Percentiles rank a stretch among this genome's conserved stretches.
phyloP scores from a whole-genome alignment of 1,140 invertebrate species.

The Lasioglossum baleicum region DNA sequence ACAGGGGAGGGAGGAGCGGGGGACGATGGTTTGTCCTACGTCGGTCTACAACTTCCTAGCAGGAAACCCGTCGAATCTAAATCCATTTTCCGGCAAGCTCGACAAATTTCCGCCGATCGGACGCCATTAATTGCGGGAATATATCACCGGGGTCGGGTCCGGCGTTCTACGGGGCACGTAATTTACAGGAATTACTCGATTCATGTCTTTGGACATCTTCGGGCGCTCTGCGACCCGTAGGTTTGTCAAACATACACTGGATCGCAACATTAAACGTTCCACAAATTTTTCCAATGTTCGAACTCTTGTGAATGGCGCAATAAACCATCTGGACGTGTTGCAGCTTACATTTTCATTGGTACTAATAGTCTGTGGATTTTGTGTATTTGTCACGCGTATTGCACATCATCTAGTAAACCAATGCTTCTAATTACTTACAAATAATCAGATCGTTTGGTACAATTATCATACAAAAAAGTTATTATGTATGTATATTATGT shows the following conservation, averaged over 20 bases:
- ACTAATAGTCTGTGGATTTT: too few relatives aligned
- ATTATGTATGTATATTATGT: too few relatives aligned
- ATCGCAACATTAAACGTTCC: too few relatives aligned
- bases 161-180: slow-evolving; percentile 61
- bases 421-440: too few relatives aligned
- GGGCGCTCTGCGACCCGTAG: not conserved
- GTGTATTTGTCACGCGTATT: too few relatives aligned
- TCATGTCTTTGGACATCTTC: slow-evolving; percentile 16
- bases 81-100: slow-evolving; percentile 68
- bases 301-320: too few relatives aligned
- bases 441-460: too few relatives aligned
- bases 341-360: too few relatives aligned
- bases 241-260: not conserved
- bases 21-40: slow-evolving; percentile 28
- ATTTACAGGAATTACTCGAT: slow-evolving; percentile 71
- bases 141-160: slow-evolving; percentile 64
- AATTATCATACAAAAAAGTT: too few relatives aligned
- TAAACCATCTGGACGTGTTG: too few relatives aligned
- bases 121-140: slow-evolving; percentile 73
- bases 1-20: not conserved
- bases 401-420: too few relatives aligned
- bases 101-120: slow-evolving; percentile 70
- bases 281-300: too few relatives aligned
- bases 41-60: slow-evolving; percentile 23
- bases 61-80: slow-evolving; percentile 61